Percentiles rank a stretch among this genome's conserved stretches.
phyloP scores from a whole-genome alignment of 2,113 vertebrate species.

The Larimichthys crocea region DNA sequence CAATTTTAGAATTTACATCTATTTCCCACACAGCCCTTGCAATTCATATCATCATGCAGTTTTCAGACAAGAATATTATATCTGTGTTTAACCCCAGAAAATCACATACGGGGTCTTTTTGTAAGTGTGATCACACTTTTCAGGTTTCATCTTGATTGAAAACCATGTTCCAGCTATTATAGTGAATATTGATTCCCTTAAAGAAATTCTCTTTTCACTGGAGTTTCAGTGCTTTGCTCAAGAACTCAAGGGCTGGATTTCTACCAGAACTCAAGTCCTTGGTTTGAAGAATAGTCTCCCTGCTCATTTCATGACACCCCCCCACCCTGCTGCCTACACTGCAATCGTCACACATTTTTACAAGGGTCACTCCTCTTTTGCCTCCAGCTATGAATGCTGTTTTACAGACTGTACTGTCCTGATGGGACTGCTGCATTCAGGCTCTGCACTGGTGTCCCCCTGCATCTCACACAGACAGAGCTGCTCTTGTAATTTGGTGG shows the following conservation, averaged over 20 bases:
- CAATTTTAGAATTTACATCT: constrained; percentile 44
- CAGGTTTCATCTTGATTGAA: constrained; percentile 13
- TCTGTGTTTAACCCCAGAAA: constrained; percentile 16
- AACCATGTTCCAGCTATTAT: constrained; percentile 17
- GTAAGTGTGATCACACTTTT: constrained; percentile 6
- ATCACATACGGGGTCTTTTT: background rate
- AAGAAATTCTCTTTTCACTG: constrained; percentile 15
- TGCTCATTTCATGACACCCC: constrained; percentile 17
- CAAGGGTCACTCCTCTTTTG: constrained; percentile 46
- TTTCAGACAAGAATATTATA: constrained; percentile 11
- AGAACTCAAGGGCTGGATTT: constrained; percentile 24
- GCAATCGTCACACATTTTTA: constrained; percentile 37
- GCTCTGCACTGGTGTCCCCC: constrained; percentile 30
- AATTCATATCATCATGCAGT: background rate
- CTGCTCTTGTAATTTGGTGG: constrained; percentile 8
- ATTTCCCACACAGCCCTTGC: constrained; percentile 5
- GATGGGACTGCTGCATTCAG: constrained; percentile 48
- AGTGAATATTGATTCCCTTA: constrained; percentile 32
- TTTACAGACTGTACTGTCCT: constrained; percentile 49
- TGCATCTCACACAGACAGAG: background rate
- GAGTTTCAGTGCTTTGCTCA: constrained; percentile 29
- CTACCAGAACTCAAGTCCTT: constrained; percentile 29
- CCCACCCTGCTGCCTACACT: constrained; percentile 11
- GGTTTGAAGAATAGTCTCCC: constrained; percentile 36
- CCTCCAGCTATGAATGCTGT: constrained; percentile 58